Evolutionary conservation across 2,888 invertebrate species (phyloP), one percentile per base, ranked within the genome.

Genomic region (Atethmia centrago): DNA sequence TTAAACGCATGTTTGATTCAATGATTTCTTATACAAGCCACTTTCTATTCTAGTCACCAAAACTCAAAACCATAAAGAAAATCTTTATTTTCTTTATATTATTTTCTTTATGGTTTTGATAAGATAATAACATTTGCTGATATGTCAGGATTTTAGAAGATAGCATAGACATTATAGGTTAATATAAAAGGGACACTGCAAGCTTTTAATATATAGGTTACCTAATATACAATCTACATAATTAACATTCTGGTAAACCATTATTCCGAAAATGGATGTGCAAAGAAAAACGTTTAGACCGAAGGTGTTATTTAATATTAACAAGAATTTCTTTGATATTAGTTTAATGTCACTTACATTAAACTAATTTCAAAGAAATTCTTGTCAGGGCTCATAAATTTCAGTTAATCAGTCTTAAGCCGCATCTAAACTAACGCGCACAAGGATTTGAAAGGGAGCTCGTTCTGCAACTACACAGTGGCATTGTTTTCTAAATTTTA

Each of bases 401-500:
- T 83, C 62, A 82, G 84, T 88, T 90, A 89, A 92, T 90, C 89
- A 88, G 86, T 88, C 87, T 90, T 90, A 89, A 90, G 89, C 88
- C 88, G 87, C 83, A 89, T 92, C 91, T 92, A 90, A 91, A 90
- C 88, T 91, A 88, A 89, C 88, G 90, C 90, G 88, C 90, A 88
- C 90, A 90, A 92, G 88, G 90, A 89, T 87, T 88, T 89, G 89
- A 90, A 89, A 90, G 90, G 92, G 90, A 90, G 89, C 89, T 88
- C 85, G 87, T 87, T 88, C 85, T 80, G 83, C 86, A 91, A 92
- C 92, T 92, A 93, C 87, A 88, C 58, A 76, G 88, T 82, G 90
- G 90, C 90, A 91, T 93, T 92, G 92, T 93, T 92, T 91, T 88
- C 88, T 91, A 90, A 93, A 94, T 94, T 94, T 93, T 93, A 93